Evolutionary conservation across 2,797 vertebrate species (phyloP).

Genomic region (Spinibarbus caldwelli): DNA sequence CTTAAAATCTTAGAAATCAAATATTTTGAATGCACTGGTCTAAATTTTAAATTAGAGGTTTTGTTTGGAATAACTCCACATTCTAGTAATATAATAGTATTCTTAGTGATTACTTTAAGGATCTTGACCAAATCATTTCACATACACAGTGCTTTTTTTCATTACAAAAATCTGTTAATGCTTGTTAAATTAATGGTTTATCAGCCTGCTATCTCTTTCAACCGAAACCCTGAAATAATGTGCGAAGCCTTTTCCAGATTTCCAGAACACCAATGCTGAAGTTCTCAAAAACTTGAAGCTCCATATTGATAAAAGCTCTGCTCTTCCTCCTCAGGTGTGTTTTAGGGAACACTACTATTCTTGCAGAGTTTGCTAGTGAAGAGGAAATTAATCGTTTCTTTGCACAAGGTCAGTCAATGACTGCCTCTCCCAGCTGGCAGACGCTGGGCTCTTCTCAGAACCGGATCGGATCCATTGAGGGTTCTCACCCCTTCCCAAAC

Average conservation of each 20-base stretch:
- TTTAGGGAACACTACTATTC: slow-evolving; percentile 99
- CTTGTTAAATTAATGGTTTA: neutral
- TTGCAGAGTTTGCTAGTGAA: slow-evolving; percentile 98
- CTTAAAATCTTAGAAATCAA: neutral
- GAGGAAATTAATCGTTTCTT: slow-evolving; percentile 99
- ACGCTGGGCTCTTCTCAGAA: slow-evolving; percentile 90
- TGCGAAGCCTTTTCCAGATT: neutral
- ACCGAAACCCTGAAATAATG: neutral
- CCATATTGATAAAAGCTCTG: slow-evolving; percentile 5
- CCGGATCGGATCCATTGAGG: slow-evolving; percentile 87
- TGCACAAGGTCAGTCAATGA: slow-evolving; percentile 99
- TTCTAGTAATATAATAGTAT: too few species aligned
- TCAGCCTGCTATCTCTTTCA: neutral
- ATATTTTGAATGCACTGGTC: neutral
- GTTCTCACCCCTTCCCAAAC: slow-evolving; percentile 91
- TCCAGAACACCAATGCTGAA: neutral
- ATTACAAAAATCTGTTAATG: neutral
- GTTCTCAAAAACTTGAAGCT: neutral
- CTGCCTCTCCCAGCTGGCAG: slow-evolving; percentile 93
- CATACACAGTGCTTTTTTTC: neutral
- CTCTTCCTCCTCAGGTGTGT: slow-evolving; percentile 86
- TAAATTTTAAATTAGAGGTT: too few species aligned
- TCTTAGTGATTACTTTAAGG: neutral
- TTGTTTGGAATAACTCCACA: too few species aligned
- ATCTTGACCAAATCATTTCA: neutral